Evolutionary conservation across 2,797 vertebrate species (phyloP), one percentile per base, ranked within the genome.

Genomic region (Decapterus maruadsi): DNA sequence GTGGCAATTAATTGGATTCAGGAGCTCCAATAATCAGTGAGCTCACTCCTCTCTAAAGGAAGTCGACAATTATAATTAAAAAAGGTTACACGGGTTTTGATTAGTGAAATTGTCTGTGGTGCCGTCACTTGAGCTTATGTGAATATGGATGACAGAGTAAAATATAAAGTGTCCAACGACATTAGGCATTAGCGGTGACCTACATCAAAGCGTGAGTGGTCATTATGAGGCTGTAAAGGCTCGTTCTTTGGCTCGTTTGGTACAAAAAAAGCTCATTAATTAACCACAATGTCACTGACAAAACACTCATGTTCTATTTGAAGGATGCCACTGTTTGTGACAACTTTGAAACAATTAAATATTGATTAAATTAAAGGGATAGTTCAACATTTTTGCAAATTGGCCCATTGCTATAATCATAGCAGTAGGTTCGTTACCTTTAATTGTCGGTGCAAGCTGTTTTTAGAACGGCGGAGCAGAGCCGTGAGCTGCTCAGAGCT

Each of bases 11-110:
- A 88, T 90, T 89, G 75, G 70, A 88, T 87, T 82, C 69, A 80
- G 72, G 54, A 73, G 72, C 76, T 83, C 59, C 65, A 68, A 75
- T 87, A 90, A 93, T 93, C 84, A 93, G 83, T 62, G 56, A 46
- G 74, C 61, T 79, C 66, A 60, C 75, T 74, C 55, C 48, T 77
- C 64, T 36, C 81, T 72, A 64, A 85, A 82, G 86, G 80, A 90
- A 86, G 83, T 78, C 57, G 3, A 78, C 77, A 83, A 86, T 92
- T 90, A 88, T 86, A 87, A 92, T 90, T 86, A 65, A 65, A 87
- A 86, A 79, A 71, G 70, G 76, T 77, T 59, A 61, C 55, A 70
- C 59, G 76, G 68, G 63, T 80, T 83, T 67, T 91, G 84, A 89
- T 89, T 82, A 83, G 68, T 68, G 36, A 78, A 86, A 86, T 76